Evolutionary conservation across 1,140 invertebrate genomes (phyloP).

Genomic region (Trachymyrmex septentrionalis): DNA sequence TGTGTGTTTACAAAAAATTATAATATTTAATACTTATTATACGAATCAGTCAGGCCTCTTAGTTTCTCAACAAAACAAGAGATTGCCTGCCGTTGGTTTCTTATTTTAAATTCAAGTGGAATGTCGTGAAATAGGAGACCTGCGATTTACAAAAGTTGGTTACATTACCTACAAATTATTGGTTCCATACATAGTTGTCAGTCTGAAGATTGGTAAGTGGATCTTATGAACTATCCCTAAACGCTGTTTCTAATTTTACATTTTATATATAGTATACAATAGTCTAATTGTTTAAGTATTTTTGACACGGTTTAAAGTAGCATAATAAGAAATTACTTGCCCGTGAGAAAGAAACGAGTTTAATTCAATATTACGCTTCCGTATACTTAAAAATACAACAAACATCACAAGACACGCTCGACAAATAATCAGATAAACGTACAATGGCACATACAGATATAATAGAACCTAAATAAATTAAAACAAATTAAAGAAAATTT

Average conservation of each 20-base stretch:
- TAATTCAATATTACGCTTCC: background rate
- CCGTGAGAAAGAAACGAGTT: constrained; percentile 19
- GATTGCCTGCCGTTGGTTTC: background rate
- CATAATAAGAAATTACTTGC: background rate
- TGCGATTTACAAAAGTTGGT: constrained; percentile 39
- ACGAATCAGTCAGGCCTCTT: background rate
- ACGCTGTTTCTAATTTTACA: background rate
- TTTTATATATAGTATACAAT: constrained; percentile 12
- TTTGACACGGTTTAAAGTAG: background rate
- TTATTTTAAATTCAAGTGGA: constrained; percentile 23
- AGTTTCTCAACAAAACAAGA: constrained; percentile 11
- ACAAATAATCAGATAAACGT: background rate
- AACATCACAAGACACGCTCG: background rate
- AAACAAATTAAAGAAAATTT: background rate
- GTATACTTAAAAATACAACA: constrained; percentile 11
- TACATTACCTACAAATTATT: constrained; percentile 39
- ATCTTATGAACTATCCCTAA: background rate
- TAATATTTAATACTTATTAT: background rate
- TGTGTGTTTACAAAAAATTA: constrained; percentile 16
- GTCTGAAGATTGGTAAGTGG: constrained; percentile 48
- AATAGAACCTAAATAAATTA: background rate
- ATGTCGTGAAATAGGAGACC: constrained; percentile 40
- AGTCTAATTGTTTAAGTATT: background rate
- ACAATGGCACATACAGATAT: background rate
- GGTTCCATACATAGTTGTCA: constrained; percentile 46